Evolutionary conservation across 2,113 vertebrate genomes (phyloP).

Genomic region (Gambusia holbrooki): DNA sequence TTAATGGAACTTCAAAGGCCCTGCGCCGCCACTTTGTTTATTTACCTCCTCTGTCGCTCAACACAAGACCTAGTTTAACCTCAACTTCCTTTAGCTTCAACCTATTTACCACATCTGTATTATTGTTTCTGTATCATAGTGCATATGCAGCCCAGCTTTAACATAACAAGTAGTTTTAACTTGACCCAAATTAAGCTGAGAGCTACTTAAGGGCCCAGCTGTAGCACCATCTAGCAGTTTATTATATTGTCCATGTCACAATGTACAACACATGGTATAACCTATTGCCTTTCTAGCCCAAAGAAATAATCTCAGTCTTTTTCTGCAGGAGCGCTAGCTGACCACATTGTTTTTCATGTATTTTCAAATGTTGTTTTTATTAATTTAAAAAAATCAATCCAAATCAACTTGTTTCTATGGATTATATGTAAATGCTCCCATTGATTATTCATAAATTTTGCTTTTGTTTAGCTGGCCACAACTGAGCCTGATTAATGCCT

Average conservation of each 20-base stretch:
- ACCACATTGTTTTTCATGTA: background rate
- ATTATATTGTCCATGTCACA: background rate
- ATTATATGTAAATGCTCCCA: no score
- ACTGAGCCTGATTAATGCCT: no score
- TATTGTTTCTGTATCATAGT: constrained; percentile 5
- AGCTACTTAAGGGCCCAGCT: background rate
- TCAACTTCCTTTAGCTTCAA: constrained; percentile 26
- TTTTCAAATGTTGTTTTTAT: background rate
- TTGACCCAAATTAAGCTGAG: background rate
- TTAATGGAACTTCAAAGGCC: constrained; percentile 3
- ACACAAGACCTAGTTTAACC: constrained; percentile 12
- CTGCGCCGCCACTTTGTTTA: constrained; percentile 1
- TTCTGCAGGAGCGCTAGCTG: background rate
- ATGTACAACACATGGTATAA: background rate
- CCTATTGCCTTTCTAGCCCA: background rate
- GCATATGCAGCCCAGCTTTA: background rate
- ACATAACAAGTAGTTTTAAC: background rate
- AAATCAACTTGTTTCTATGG: no score
- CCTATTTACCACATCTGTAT: constrained; percentile 12
- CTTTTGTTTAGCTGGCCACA: no score
- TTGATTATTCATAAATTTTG: no score
- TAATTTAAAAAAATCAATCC: background rate
- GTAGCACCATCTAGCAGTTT: background rate
- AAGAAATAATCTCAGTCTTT: background rate
- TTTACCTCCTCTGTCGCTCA: background rate